Base-by-base conservation (phyloP, 2,113 vertebrate species). In the Eptatretus burgeri region DNA sequence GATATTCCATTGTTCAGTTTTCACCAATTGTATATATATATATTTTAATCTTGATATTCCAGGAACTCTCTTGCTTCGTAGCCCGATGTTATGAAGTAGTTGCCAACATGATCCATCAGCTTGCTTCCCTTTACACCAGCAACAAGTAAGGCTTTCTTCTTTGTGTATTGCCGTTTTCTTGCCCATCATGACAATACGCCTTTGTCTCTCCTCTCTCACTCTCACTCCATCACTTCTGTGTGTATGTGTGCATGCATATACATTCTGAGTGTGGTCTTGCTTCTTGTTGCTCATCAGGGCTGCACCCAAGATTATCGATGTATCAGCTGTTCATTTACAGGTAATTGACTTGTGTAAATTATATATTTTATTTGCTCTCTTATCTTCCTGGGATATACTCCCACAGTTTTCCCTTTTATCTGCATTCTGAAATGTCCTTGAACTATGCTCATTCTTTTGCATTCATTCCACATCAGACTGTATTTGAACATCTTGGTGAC, bases 11-110 rank as follows among this genome's bases (percentile, higher is more conserved):
- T 2, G 13, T 69, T 50, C 14, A 17, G 63, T 9, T 63, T 71
- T 9, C 50, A 52, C 51, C 20, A 2, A 62, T 68, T 18, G 10
- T 64, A 7, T 67, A n/a, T n/a, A n/a, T n/a, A n/a, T n/a, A n/a
- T n/a, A n/a, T 71, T 2, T 12, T 5, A 10, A 60, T 65, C 19
- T 52, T 13, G 2, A 16, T 56, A 1, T 51, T 75, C 67, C 72
- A 98, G 91, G 91, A 98, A 66, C 79, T 98, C 62, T 93, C 91
- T 70, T 98, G 91, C 74, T 98, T 93, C 72, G 82, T 96, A 64
- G 78, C 82, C 2, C 77, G 88, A 63, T 98, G 91, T 73, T 88
- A 82, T 1, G 91, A 98, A 73, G 89, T 98, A 64, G 85, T 89
- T 72, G 76, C 89, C 73, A 89, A 84, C 71, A 78, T 91, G 52